Percentiles rank a stretch among this genome's conserved stretches.
phyloP scores from a whole-genome alignment of 1,140 invertebrate species.

The Limonius californicus region DNA sequence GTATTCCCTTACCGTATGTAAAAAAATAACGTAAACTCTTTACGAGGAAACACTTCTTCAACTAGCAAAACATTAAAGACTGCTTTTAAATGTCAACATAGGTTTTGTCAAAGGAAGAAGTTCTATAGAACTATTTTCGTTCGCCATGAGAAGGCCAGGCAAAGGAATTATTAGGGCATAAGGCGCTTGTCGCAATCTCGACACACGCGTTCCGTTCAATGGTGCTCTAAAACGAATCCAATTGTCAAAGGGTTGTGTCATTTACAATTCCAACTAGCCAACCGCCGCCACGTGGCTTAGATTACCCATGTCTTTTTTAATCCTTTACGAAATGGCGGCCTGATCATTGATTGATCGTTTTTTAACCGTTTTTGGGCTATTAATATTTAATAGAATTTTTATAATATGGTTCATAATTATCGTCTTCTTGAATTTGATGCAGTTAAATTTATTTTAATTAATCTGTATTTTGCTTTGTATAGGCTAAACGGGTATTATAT shows the following conservation, averaged over 20 bases:
- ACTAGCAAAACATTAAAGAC: background rate
- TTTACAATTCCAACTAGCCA: slow-evolving; percentile 35
- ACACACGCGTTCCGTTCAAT: slow-evolving; percentile 28
- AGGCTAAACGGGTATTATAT: no score
- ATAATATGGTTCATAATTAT: no score
- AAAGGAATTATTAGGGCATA: slow-evolving; percentile 11
- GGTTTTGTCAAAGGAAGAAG: background rate
- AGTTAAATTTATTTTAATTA: no score
- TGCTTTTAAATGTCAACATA: background rate
- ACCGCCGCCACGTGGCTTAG: slow-evolving; percentile 30
- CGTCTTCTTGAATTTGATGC: no score
- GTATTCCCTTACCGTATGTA: no score
- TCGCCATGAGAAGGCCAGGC: background rate
- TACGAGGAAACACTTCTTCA: background rate
- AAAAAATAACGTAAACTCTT: no score
- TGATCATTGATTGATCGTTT: no score
- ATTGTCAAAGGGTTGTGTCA: slow-evolving; percentile 35
- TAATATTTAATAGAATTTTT: no score
- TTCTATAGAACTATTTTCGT: background rate
- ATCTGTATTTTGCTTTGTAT: no score
- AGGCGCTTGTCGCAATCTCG: slow-evolving; percentile 4
- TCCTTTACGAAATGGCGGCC: slow-evolving; percentile 25
- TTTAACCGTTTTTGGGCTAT: no score
- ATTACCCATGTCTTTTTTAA: slow-evolving; percentile 27
- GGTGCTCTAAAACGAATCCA: slow-evolving; percentile 25